A percentile compares a stretch with the other conserved stretches of the same genome.
Evolutionary conservation across 2,113 vertebrate genomes (phyloP).

Genomic region (Cyprinodon tularosa): DNA sequence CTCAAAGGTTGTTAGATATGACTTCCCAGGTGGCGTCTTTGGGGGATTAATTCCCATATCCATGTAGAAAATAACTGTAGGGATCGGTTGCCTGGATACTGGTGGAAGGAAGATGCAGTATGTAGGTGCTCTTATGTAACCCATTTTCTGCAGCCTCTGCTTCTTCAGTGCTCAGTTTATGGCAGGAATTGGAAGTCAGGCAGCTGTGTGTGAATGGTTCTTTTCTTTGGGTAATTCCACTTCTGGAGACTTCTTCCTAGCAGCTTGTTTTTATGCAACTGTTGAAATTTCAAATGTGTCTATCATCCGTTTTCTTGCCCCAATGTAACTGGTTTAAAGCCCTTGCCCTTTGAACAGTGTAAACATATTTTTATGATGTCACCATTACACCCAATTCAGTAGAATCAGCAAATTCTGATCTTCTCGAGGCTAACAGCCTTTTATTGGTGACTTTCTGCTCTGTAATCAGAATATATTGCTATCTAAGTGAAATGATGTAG

Average conservation of each 20-base stretch:
- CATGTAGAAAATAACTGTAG: background rate
- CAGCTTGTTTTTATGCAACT: background rate
- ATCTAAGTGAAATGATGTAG: background rate
- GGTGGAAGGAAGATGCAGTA: constrained; percentile 41
- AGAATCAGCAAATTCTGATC: constrained; percentile 31
- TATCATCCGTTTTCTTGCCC: background rate
- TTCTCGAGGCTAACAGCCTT: constrained; percentile 28
- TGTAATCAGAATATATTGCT: constrained; percentile 24
- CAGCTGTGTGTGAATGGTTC: background rate
- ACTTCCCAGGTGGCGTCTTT: background rate
- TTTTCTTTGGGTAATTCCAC: background rate
- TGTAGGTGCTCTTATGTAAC: constrained; percentile 59
- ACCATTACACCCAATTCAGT: constrained; percentile 24
- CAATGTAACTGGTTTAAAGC: background rate
- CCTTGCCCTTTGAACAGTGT: constrained; percentile 14
- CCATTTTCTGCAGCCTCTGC: constrained; percentile 33
- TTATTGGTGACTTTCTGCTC: constrained; percentile 40
- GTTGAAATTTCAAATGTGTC: background rate
- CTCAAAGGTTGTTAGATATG: background rate
- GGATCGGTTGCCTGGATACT: constrained; percentile 71
- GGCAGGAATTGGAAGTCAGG: background rate
- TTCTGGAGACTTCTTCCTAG: background rate
- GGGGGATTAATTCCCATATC: constrained; percentile 3
- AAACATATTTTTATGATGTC: constrained; percentile 33
- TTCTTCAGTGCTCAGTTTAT: background rate